Conservation (phyloP, 35 echinoderm and acorn worm species). For the Apostichopus japonicus region DNA sequence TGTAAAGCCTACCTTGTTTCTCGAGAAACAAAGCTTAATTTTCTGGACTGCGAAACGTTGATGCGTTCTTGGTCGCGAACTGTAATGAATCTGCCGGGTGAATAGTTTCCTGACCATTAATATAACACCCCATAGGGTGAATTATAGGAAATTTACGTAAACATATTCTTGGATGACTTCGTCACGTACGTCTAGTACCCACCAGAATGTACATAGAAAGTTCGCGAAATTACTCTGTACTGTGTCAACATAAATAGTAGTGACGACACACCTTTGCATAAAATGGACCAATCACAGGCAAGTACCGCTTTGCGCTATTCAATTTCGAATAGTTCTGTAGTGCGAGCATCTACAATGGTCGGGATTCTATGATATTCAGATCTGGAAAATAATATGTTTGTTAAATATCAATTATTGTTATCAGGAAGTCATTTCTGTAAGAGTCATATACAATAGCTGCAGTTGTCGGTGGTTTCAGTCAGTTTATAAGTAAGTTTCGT, state of each 20-base stretch:
- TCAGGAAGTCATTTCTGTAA: too few species aligned
- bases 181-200: background rate
- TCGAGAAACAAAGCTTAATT: background rate
- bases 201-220: background rate
- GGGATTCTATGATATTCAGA: too few species aligned
- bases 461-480: too few species aligned
- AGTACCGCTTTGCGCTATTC: too few species aligned
- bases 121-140: conserved; percentile 34
- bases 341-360: too few species aligned
- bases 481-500: too few species aligned
- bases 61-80: background rate
- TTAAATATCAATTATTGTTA: too few species aligned
- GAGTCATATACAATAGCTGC: too few species aligned
- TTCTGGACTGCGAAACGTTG: background rate
- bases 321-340: too few species aligned
- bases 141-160: background rate
- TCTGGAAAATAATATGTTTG: too few species aligned
- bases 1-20: background rate
- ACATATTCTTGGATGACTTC: background rate
- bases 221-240: conserved; percentile 5
- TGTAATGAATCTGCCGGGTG: background rate
- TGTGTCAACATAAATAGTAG: background rate
- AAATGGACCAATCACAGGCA: background rate
- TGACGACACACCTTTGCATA: background rate
- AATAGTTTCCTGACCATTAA: conserved; percentile 3